Base-by-base conservation (phyloP, 2,797 vertebrate genomes). In the Adelosebastes latens region DNA sequence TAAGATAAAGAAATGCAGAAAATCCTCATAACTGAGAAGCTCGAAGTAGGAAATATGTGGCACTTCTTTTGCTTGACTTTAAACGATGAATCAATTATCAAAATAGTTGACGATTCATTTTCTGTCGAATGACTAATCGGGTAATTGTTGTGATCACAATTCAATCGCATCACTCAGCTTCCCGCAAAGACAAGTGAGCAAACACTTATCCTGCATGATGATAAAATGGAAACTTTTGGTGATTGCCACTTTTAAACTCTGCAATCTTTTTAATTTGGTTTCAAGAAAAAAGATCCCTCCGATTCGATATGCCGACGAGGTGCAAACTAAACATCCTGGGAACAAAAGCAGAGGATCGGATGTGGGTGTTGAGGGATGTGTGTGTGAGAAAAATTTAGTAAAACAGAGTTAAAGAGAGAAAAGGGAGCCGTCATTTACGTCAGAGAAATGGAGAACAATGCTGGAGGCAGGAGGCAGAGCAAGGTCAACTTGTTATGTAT, bases 391-490 rank as follows among this genome's bases (percentile, higher is more conserved):
- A 88, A 79, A 73, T 91, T 90, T 60, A 52, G 65, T 85, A 84
- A 91, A 93, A 80, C 73, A 72, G 61, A 68, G 79, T 88, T 91
- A 83, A 92, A 91, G 85, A 86, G 89, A 88, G 76, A 93, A 87
- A 91, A 86, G 91, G 89, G 90, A 89, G 82, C 62, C 60, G 42
- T 81, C 69, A 71, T 85, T 89, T 94, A 83, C 93, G 93, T 94
- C 93, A 94, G 89, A 89, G 86, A 83, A 68, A 36, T 27, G 18
- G 74, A 90, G 87, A 94, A 94, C 93, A 94, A 94, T 94, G 89
- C 84, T 80, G 61, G 79, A 89, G 82, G 84, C 89, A 88, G 88
- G 90, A 91, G 87, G 82, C 82, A 20, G 55, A 79, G 77, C 91
- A 92, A 92, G 93, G 92, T 94, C 92, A 89, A 36, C 79, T 61